Conservation (phyloP, 2,888 invertebrate species). For the Allophyes oxyacanthae region DNA sequence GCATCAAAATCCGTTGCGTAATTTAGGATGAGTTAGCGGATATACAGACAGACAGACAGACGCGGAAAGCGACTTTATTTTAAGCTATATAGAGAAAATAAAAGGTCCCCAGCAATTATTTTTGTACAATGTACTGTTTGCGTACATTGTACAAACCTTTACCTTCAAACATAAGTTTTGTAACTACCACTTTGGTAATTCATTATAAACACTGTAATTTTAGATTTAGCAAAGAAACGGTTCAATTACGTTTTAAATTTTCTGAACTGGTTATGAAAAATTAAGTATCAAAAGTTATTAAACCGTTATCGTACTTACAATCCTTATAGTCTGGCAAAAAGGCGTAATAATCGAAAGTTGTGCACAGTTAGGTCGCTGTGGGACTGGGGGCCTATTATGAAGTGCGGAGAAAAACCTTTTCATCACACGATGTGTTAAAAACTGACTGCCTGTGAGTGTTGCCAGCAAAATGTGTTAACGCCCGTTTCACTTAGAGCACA, state of each 20-base stretch:
- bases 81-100: no score
- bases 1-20: no score
- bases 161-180: no score
- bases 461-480: slow-evolving; percentile 40
- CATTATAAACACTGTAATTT: no score
- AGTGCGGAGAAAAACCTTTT: slow-evolving; percentile 32
- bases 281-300: slow-evolving; percentile 3
- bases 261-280: not conserved
- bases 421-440: slow-evolving; percentile 43
- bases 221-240: no score
- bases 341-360: slow-evolving; percentile 40
- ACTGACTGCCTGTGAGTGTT: slow-evolving; percentile 38
- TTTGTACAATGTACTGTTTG: no score
- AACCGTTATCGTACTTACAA: slow-evolving; percentile 7
- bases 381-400: slow-evolving; percentile 30
- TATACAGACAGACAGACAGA: no score
- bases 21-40: no score
- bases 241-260: no score
- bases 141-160: no score
- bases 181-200: not conserved
- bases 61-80: no score
- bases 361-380: slow-evolving; percentile 30
- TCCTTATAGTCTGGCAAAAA: slow-evolving; percentile 15
- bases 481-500: slow-evolving; percentile 41
- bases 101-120: no score